phyloP scores from a whole-genome alignment of 2,113 vertebrate species.

The Sturnus vulgaris region DNA sequence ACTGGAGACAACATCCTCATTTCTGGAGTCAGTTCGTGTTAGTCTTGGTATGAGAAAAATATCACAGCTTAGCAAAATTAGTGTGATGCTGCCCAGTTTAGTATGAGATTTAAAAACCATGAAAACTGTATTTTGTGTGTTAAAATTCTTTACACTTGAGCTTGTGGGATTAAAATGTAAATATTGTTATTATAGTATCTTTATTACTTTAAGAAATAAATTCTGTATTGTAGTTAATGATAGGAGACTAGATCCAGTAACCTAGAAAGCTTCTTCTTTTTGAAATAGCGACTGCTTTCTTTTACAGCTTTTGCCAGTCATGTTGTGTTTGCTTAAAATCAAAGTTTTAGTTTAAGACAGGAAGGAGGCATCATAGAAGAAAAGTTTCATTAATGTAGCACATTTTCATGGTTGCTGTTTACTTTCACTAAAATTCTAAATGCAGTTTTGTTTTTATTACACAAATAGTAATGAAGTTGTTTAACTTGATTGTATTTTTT shows the following conservation, averaged over 20 bases:
- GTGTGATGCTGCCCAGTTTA: neutral
- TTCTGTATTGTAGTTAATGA: neutral
- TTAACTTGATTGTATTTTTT: neutral
- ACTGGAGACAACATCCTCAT: neutral
- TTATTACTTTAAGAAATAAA: neutral
- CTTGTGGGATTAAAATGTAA: neutral
- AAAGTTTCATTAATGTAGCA: neutral
- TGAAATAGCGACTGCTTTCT: neutral
- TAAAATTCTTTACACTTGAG: neutral
- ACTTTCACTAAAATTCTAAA: neutral
- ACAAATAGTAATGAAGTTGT: neutral
- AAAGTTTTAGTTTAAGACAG: neutral
- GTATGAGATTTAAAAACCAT: neutral
- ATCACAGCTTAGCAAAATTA: neutral
- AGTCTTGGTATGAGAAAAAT: neutral
- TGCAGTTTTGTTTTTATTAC: neutral
- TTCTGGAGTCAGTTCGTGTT: fast-evolving
- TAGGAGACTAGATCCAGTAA: neutral
- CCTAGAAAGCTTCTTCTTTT: neutral
- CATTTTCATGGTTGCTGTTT: neutral
- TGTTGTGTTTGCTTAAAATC: neutral
- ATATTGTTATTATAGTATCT: neutral
- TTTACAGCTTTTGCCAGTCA: neutral
- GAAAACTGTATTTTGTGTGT: neutral
- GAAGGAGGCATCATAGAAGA: neutral